Conservation (phyloP, 2,113 vertebrate genomes). For the Oceanodroma tethys region DNA sequence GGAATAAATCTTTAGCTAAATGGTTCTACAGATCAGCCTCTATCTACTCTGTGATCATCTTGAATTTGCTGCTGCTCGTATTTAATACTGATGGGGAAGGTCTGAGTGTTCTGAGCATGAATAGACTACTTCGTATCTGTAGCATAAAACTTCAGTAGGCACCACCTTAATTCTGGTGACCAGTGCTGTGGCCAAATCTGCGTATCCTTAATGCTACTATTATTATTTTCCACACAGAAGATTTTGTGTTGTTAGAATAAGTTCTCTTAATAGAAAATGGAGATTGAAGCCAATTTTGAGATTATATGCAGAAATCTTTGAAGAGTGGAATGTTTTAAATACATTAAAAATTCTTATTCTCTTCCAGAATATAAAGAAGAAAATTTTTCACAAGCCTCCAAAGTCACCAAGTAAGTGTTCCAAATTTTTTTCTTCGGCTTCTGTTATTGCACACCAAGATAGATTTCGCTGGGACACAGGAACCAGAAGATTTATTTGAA, state of each 20-base stretch:
- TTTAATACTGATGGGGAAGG: neutral
- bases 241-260: neutral
- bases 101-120: neutral
- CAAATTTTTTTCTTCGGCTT: neutral
- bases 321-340: neutral
- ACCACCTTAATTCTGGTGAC: neutral
- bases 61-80: neutral
- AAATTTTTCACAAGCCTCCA: conserved; percentile 74
- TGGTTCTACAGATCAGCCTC: neutral
- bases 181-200: neutral
- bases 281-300: neutral
- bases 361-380: conserved; percentile 78
- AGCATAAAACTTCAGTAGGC: neutral
- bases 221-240: neutral
- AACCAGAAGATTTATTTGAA: neutral
- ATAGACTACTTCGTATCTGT: neutral
- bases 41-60: neutral
- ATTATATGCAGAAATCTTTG: neutral
- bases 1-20: neutral
- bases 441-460: neutral
- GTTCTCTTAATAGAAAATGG: neutral
- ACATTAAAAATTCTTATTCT: neutral
- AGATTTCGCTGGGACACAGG: neutral
- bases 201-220: neutral
- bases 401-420: conserved; percentile 83